Percentiles rank a stretch among this genome's conserved stretches.
Evolutionary conservation across 2,113 vertebrate species (phyloP).

Genomic region (Pseudopodoces humilis): DNA sequence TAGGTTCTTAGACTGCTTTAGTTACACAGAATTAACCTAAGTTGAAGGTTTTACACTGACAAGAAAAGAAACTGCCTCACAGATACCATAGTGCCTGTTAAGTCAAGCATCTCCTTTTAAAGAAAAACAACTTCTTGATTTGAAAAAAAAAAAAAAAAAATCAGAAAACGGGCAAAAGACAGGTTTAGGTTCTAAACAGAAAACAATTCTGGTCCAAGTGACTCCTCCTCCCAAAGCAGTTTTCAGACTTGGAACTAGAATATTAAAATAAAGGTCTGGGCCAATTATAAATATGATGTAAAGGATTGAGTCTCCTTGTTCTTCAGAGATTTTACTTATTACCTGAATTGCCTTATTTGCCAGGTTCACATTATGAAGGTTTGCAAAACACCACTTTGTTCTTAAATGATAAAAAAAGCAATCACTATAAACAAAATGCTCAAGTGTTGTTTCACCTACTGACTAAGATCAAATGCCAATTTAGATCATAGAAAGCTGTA

Average conservation of each 20-base stretch:
- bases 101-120: not conserved
- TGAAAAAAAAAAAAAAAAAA: not conserved
- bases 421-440: slow-evolving; percentile 31
- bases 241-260: not conserved
- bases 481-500: slow-evolving; percentile 49
- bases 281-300: not conserved
- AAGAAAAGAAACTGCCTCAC: not conserved
- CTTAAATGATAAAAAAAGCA: slow-evolving; percentile 39
- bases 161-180: not conserved
- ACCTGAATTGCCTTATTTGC: slow-evolving; percentile 22
- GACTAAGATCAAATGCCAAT: slow-evolving; percentile 58
- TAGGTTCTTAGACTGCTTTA: not conserved
- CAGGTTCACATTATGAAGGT: slow-evolving; percentile 16
- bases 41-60: not conserved
- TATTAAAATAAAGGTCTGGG: not conserved
- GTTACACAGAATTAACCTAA: not conserved
- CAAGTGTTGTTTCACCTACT: slow-evolving; percentile 14
- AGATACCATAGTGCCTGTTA: not conserved
- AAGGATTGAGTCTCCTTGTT: not conserved
- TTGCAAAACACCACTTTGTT: slow-evolving; percentile 47
- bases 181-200: not conserved
- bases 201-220: not conserved
- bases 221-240: not conserved
- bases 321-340: slow-evolving; percentile 1
- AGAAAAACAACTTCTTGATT: not conserved